Conservation (phyloP, 2,113 vertebrate species). For the Halcyon malimbica region DNA sequence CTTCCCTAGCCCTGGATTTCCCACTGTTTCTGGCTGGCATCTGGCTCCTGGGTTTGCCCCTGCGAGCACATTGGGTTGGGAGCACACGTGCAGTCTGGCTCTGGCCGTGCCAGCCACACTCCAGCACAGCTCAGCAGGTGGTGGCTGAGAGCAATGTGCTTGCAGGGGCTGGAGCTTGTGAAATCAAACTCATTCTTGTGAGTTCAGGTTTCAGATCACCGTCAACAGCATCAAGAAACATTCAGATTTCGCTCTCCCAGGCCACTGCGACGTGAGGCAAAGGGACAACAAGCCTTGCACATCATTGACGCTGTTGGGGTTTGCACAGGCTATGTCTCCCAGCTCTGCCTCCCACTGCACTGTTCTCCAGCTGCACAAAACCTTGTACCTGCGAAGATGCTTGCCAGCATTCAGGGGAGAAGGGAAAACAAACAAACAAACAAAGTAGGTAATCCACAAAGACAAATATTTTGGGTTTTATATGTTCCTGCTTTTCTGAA, state of each 20-base stretch:
- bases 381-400: background rate
- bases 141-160: fast-evolving
- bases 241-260: background rate
- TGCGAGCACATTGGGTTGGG: fast-evolving
- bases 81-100: background rate
- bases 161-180: background rate
- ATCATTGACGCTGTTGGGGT: background rate
- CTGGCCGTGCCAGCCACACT: background rate
- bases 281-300: background rate
- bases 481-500: background rate
- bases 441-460: background rate
- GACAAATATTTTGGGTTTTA: background rate
- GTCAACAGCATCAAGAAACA: background rate
- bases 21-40: background rate
- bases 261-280: background rate
- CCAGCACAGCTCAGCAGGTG: fast-evolving
- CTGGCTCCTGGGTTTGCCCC: background rate
- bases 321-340: background rate
- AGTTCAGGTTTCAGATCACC: background rate
- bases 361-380: background rate
- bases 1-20: background rate
- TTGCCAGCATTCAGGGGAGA: background rate
- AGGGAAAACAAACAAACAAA: background rate
- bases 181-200: background rate
- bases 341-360: background rate